phyloP scores from a whole-genome alignment of 1,140 invertebrate genomes.

The Euschistus heros region DNA sequence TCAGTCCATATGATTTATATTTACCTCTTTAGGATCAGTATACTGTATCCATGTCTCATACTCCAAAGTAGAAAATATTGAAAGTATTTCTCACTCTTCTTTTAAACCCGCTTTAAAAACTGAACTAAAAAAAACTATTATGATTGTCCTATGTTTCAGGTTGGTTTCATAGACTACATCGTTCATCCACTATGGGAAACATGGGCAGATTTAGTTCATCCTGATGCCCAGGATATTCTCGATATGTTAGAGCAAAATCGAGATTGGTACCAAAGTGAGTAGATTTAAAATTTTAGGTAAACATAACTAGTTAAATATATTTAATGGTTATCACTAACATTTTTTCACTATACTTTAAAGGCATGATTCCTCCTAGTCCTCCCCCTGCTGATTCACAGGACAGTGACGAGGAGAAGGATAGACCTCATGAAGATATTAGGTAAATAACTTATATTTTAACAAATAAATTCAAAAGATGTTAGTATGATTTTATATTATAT shows the following conservation, averaged over 20 bases:
- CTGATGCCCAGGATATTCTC: constrained; percentile 94
- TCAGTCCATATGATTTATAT: no score
- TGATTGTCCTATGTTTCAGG: constrained; percentile 40
- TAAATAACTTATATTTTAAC: constrained; percentile 1
- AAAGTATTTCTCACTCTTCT: no score
- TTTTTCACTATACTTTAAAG: constrained; percentile 19
- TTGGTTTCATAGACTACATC: constrained; percentile 99
- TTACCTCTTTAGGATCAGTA: no score
- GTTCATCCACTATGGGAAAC: constrained; percentile 99
- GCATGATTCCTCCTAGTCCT: constrained; percentile 48
- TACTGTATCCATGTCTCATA: no score
- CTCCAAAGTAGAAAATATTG: no score
- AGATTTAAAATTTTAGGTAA: background rate
- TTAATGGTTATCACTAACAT: background rate
- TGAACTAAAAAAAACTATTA: no score
- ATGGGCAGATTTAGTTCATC: constrained; percentile 97
- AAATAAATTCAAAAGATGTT: no score
- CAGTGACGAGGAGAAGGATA: constrained; percentile 29
- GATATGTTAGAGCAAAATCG: constrained; percentile 96
- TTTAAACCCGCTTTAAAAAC: no score
- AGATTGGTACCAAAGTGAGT: constrained; percentile 83
- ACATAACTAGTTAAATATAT: background rate
- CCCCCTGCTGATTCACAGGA: constrained; percentile 29
- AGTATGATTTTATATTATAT: no score
- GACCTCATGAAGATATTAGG: constrained; percentile 27